Conservation (phyloP, 2,888 invertebrate genomes). For the Synergus umbraculus region DNA sequence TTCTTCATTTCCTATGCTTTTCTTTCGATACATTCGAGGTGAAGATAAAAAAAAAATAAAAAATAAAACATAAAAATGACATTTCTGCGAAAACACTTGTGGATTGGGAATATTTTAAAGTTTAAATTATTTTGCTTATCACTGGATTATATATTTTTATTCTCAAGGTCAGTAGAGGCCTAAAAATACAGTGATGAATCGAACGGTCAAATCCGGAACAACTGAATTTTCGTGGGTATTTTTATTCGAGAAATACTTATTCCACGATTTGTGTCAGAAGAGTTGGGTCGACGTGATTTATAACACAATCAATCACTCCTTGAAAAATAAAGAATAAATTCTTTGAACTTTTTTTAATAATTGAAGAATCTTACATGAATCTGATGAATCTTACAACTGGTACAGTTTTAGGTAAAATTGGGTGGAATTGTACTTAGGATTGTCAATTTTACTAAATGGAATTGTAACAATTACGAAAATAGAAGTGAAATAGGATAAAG, state of each 20-base stretch:
- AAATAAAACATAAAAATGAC: too few species aligned
- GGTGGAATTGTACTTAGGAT: background rate
- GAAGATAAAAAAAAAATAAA: too few species aligned
- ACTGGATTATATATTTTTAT: background rate
- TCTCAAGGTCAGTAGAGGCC: background rate
- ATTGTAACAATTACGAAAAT: background rate
- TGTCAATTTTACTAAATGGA: background rate
- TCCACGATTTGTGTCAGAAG: background rate
- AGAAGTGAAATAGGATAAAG: background rate
- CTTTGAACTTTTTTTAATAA: too few species aligned
- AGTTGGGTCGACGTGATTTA: background rate
- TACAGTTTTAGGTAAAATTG: too few species aligned
- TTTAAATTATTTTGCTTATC: background rate
- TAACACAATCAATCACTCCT: background rate
- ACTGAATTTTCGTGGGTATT: conserved; percentile 3
- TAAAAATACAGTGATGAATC: conserved; percentile 4
- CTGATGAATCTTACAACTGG: too few species aligned
- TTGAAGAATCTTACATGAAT: too few species aligned
- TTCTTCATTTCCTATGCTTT: background rate
- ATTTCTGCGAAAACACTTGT: background rate
- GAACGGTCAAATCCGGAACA: background rate
- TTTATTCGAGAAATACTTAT: background rate
- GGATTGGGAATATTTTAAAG: background rate
- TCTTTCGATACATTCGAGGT: background rate
- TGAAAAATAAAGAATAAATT: background rate